Conservation (phyloP, 2,113 vertebrate genomes). For the Riparia riparia region DNA sequence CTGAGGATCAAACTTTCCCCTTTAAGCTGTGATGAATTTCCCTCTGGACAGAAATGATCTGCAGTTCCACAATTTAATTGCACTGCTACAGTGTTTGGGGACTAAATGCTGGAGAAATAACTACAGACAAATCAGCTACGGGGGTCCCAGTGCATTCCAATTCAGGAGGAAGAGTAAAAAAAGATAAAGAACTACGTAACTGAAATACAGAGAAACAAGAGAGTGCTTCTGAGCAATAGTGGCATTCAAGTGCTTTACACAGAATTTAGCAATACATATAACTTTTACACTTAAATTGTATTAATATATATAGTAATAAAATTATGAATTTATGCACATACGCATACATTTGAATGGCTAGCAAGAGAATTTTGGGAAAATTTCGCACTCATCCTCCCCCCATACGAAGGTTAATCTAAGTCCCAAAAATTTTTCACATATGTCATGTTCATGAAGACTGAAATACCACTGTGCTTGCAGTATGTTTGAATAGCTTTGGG, state of each 20-base stretch:
- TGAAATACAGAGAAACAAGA: background rate
- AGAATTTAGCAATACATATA: background rate
- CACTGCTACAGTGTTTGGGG: background rate
- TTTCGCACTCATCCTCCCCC: fast-evolving
- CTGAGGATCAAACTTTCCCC: background rate
- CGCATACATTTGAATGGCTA: background rate
- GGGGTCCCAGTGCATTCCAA: background rate
- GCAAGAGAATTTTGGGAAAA: background rate
- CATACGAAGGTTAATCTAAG: background rate
- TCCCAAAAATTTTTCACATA: background rate
- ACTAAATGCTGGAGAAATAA: background rate
- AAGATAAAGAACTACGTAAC: background rate
- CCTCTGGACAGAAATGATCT: background rate
- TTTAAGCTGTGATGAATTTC: background rate
- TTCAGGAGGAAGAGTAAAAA: background rate
- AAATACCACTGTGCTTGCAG: background rate
- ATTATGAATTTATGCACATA: background rate
- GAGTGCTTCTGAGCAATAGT: background rate
- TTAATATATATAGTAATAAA: background rate
- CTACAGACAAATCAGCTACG: background rate
- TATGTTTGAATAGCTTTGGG: background rate
- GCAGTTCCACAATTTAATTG: background rate
- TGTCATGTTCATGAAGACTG: background rate
- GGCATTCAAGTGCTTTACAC: background rate
- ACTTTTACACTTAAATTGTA: background rate